phyloP scores from a whole-genome alignment of 2,113 vertebrate genomes.

The Turdus rufiventris region DNA sequence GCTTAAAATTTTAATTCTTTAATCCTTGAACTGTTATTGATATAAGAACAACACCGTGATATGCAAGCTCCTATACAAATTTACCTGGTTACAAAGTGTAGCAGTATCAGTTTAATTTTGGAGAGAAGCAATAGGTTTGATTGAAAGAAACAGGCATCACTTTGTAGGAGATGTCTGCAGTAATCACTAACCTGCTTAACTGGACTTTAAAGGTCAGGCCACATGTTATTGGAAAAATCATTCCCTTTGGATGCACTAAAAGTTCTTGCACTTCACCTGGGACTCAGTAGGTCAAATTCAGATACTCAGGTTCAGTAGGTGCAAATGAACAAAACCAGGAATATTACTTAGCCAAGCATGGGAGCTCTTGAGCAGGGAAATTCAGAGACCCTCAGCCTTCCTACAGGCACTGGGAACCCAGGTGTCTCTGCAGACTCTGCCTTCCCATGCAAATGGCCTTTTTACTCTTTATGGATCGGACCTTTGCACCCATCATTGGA shows the following conservation, averaged over 20 bases:
- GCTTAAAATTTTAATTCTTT: background rate
- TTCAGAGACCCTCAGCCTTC: background rate
- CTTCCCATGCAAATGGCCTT: background rate
- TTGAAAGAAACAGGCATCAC: background rate
- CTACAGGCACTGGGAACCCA: accelerated
- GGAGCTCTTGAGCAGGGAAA: background rate
- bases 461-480: background rate
- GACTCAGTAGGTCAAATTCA: background rate
- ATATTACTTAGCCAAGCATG: background rate
- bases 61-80: background rate
- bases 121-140: background rate
- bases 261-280: background rate
- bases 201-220: background rate
- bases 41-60: background rate
- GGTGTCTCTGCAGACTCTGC: background rate
- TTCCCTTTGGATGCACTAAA: background rate
- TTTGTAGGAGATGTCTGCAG: background rate
- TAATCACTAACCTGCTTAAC: background rate
- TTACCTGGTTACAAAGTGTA: background rate
- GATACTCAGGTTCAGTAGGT: background rate
- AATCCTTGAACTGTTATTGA: background rate
- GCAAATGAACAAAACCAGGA: background rate
- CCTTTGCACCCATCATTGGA: background rate
- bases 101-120: background rate
- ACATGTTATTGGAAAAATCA: background rate